Conservation (phyloP, 2,797 vertebrate species). For the Silurus lanzhouensis region DNA sequence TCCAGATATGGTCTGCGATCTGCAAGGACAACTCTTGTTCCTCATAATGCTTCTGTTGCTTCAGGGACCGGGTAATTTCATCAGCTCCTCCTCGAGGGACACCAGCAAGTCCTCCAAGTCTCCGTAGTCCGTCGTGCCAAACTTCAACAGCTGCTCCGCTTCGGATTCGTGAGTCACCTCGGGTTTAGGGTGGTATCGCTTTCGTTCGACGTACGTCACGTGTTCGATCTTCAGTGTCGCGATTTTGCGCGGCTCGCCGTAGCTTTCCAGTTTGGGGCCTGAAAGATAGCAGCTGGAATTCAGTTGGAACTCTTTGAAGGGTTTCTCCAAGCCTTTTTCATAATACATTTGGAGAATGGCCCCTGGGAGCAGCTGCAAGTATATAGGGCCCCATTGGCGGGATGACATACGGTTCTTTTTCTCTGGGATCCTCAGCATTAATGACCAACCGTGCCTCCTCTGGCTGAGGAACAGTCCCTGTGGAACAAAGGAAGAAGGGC, state of each 20-base stretch:
- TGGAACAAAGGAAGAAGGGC: slow-evolving; percentile 71
- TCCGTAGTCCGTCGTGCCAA: slow-evolving; percentile 83
- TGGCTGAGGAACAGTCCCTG: slow-evolving; percentile 81
- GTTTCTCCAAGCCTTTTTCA: slow-evolving; percentile 93
- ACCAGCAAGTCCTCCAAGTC: slow-evolving; percentile 88
- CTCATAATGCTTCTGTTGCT: slow-evolving; percentile 83
- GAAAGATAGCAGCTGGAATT: slow-evolving; percentile 86
- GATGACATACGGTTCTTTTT: slow-evolving; percentile 99
- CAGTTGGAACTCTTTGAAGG: slow-evolving; percentile 93
- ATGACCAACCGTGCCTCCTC: slow-evolving; percentile 86
- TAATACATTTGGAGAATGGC: slow-evolving; percentile 95
- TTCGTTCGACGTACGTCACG: slow-evolving; percentile 86
- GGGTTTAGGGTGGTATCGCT: slow-evolving; percentile 87
- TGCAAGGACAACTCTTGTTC: slow-evolving; percentile 91
- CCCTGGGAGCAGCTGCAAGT: slow-evolving; percentile 84
- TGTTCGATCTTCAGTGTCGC: slow-evolving; percentile 91
- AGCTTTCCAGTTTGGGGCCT: slow-evolving; percentile 88
- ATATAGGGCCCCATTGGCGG: slow-evolving; percentile 96
- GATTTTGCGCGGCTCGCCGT: slow-evolving; percentile 87
- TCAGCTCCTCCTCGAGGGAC: slow-evolving; percentile 88
- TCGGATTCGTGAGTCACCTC: slow-evolving; percentile 87
- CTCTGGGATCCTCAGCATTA: slow-evolving; percentile 97
- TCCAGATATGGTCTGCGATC: slow-evolving; percentile 91
- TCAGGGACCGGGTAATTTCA: slow-evolving; percentile 75
- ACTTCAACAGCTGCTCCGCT: slow-evolving; percentile 90